A percentile compares a stretch with the other conserved stretches of the same genome.
Conservation (phyloP, 1,140 invertebrate species). For the Ectropis grisescens region DNA sequence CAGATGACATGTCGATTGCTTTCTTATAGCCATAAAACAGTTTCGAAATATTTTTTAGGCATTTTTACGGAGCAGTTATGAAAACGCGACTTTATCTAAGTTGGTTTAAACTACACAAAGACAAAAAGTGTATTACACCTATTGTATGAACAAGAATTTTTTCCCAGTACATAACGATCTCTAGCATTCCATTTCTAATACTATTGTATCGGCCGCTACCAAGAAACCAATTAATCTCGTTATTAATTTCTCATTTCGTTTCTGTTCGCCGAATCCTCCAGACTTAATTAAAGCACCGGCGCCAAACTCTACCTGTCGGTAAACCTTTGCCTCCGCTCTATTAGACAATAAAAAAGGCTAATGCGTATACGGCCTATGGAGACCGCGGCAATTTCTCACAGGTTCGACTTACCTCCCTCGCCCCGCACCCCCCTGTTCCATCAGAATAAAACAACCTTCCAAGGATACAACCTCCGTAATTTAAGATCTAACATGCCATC, state of each 20-base stretch:
- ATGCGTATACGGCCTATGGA: conserved; percentile 42
- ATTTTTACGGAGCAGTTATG: no score
- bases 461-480: conserved; percentile 67
- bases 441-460: conserved; percentile 64
- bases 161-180: no score
- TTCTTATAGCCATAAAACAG: no score
- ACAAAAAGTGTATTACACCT: no score
- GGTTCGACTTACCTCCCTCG: conserved; percentile 21
- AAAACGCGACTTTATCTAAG: no score
- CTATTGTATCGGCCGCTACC: no score
- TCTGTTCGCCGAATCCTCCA: conserved; percentile 22
- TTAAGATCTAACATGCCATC: conserved; percentile 35
- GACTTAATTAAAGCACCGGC: conserved; percentile 37
- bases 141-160: no score
- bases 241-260: conserved; percentile 25
- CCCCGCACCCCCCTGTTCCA: conserved; percentile 16
- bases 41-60: no score
- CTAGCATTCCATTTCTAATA: no score
- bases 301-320: conserved; percentile 60
- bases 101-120: no score
- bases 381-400: conserved; percentile 58
- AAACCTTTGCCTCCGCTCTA: conserved; percentile 46
- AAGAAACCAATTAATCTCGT: conserved; percentile 11
- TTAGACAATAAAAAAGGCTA: conserved; percentile 66
- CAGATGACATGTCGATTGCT: no score